Conservation (phyloP, 2,888 invertebrate species). For the Empis livida region DNA sequence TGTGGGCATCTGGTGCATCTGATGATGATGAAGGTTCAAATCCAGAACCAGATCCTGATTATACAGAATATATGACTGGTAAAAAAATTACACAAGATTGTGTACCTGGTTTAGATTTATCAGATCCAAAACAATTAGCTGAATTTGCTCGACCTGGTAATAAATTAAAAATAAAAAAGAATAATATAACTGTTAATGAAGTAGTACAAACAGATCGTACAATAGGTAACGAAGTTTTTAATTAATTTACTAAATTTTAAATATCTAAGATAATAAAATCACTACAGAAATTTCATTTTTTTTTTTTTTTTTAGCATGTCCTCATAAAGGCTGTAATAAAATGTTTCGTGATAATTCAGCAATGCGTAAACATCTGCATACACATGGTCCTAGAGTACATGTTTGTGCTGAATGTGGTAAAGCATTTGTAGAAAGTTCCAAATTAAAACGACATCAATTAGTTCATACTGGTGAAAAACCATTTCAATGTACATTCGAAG, state of each 20-base stretch:
- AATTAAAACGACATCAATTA: conserved; percentile 88
- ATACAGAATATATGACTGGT: conserved; percentile 85
- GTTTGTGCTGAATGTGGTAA: conserved; percentile 98
- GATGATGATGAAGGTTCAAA: conserved; percentile 86
- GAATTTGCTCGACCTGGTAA: conserved; percentile 79
- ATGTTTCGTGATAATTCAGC: conserved; percentile 97
- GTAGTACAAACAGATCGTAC: conserved; percentile 13
- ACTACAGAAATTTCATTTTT: not conserved
- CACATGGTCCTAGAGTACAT: conserved; percentile 92
- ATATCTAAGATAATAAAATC: not conserved
- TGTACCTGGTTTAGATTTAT: conserved; percentile 71
- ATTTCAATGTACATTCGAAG: conserved; percentile 98
- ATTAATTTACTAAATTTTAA: too few relatives aligned
- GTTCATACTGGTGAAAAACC: too few relatives aligned
- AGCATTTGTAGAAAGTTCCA: conserved; percentile 95
- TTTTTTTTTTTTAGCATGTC: conserved; percentile 51
- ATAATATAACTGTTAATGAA: not conserved
- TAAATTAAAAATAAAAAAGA: conserved; percentile 41
- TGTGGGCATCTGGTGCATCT: conserved; percentile 88
- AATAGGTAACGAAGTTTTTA: too few relatives aligned
- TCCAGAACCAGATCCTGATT: conserved; percentile 82
- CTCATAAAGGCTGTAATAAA: conserved; percentile 93
- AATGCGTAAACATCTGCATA: conserved; percentile 94
- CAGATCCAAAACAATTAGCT: conserved; percentile 85
- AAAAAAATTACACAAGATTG: conserved; percentile 43